Conservation (phyloP, 2,797 vertebrate genomes). For the Neopelma chrysocephalum region DNA sequence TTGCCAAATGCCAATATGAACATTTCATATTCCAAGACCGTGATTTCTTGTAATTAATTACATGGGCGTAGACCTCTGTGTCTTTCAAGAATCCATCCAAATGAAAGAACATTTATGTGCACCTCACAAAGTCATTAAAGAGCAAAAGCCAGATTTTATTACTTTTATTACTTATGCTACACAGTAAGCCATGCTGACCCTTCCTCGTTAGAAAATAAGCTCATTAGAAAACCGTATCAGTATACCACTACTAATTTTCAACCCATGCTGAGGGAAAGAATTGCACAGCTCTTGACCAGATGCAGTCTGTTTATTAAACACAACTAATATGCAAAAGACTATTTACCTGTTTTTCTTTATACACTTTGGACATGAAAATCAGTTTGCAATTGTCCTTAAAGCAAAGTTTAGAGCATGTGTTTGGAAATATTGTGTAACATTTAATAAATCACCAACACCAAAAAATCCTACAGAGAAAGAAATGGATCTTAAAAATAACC, state of each 20-base stretch:
- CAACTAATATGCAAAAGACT: neutral
- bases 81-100: neutral
- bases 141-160: neutral
- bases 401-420: constrained; percentile 69
- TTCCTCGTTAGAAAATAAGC: neutral
- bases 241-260: neutral
- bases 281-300: neutral
- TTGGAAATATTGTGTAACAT: constrained; percentile 64
- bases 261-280: neutral
- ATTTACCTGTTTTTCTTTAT: constrained; percentile 71
- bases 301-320: neutral
- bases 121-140: neutral
- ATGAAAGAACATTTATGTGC: neutral
- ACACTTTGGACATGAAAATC: constrained; percentile 56
- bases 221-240: neutral
- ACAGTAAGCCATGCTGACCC: neutral
- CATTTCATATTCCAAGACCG: neutral
- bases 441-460: constrained; percentile 59
- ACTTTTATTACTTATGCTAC: neutral
- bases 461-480: constrained; percentile 47
- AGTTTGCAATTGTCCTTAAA: constrained; percentile 70
- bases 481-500: neutral
- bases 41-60: neutral
- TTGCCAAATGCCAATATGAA: neutral
- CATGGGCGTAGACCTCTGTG: neutral